These are phyloP conservation scores for Salvelinus fontinalis DNA, from an alignment of 2,113 vertebrate species.

Conservation along the genomic window DNA sequence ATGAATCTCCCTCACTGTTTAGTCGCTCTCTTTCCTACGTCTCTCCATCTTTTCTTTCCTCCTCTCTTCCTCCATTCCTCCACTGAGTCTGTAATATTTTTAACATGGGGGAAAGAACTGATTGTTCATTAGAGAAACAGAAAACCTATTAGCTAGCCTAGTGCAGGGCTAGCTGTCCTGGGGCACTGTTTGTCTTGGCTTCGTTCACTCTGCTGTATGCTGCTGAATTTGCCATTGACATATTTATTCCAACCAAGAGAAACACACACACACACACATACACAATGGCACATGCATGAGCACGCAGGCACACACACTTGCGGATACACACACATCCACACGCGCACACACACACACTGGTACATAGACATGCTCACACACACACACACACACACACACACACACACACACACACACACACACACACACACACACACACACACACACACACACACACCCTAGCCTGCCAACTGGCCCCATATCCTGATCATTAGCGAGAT, in stretches of 20 bases:
- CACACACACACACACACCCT: slow-evolving; percentile 6
- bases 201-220: slow-evolving; percentile 14
- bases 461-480: slow-evolving; percentile 32
- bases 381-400: slow-evolving; percentile 8
- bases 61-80: neutral
- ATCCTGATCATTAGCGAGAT: slow-evolving; percentile 49
- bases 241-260: slow-evolving; percentile 38
- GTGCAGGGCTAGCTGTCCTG: slow-evolving; percentile 15
- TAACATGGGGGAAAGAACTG: slow-evolving; percentile 20
- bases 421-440: neutral
- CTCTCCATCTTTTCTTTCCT: neutral
- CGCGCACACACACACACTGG: slow-evolving; percentile 1
- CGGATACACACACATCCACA: neutral
- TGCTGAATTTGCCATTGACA: slow-evolving; percentile 21
- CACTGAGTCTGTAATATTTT: slow-evolving; percentile 17
- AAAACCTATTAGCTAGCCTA: slow-evolving; percentile 22
- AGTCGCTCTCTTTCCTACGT: neutral
- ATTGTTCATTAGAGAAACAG: slow-evolving; percentile 33
- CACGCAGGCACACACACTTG: slow-evolving; percentile 5
- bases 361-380: neutral
- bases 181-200: slow-evolving; percentile 46
- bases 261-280: neutral
- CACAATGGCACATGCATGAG: neutral
- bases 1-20: neutral
- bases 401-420: neutral